Conservation (phyloP, 1,140 invertebrate species). For the Archivesica marissinica region DNA sequence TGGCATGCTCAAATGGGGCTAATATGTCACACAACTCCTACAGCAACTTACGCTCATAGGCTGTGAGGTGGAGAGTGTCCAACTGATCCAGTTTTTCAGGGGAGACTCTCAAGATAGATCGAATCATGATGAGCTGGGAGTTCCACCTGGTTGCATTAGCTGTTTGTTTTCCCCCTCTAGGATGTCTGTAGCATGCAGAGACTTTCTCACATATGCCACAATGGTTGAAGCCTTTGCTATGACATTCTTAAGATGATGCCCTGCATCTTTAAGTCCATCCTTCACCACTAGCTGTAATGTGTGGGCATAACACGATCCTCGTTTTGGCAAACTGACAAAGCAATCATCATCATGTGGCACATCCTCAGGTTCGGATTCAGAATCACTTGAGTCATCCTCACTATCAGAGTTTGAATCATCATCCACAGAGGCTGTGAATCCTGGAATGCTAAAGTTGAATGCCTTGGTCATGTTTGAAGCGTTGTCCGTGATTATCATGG, state of each 20-base stretch:
- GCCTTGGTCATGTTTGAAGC: constrained; percentile 19
- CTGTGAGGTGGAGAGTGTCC: neutral
- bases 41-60: too few species aligned
- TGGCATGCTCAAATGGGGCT: constrained; percentile 53
- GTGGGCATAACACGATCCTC: neutral
- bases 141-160: constrained; percentile 12
- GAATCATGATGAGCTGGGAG: constrained; percentile 17
- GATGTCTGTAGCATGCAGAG: constrained; percentile 2
- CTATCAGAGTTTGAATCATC: neutral
- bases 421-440: neutral
- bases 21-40: constrained; percentile 34
- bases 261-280: neutral
- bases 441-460: neutral
- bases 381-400: neutral
- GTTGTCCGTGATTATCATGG: neutral
- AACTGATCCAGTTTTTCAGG: neutral
- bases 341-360: neutral
- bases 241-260: neutral
- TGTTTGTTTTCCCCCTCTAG: constrained; percentile 7
- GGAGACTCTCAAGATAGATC: neutral
- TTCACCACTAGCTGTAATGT: neutral
- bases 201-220: constrained; percentile 5
- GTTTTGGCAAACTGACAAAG: neutral
- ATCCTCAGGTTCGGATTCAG: neutral
- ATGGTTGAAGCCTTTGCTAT: constrained; percentile 8